Conservation (phyloP, 2,797 vertebrate genomes). For the Oryzias sinensis region DNA sequence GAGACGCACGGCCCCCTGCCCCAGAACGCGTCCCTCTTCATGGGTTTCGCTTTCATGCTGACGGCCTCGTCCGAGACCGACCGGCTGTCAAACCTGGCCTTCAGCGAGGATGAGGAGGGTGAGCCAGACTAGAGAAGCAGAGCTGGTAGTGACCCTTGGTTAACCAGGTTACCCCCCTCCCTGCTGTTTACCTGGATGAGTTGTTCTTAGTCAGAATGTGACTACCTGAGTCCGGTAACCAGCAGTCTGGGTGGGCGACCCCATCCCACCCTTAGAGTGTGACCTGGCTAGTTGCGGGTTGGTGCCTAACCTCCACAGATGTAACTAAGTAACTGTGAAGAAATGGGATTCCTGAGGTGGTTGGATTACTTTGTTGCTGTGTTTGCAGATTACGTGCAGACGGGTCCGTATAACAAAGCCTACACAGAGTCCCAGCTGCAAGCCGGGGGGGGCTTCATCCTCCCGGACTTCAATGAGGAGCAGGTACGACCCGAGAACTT, state of each 20-base stretch:
- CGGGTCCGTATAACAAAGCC: conserved; percentile 86
- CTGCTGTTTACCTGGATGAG: too few species aligned
- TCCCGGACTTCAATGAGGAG: conserved; percentile 93
- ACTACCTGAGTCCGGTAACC: too few species aligned
- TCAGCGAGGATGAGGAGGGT: conserved; percentile 78
- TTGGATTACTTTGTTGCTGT: background rate
- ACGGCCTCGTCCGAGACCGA: conserved; percentile 88
- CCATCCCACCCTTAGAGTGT: too few species aligned
- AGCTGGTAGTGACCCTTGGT: background rate
- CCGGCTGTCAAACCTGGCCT: conserved; percentile 75
- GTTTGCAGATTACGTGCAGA: conserved; percentile 82
- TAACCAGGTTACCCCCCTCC: too few species aligned
- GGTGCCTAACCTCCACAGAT: too few species aligned
- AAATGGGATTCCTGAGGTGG: too few species aligned
- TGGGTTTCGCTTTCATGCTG: conserved; percentile 95
- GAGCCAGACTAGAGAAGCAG: conserved; percentile 1
- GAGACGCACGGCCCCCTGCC: conserved; percentile 87
- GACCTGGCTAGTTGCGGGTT: too few species aligned
- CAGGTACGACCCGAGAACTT: conserved; percentile 76
- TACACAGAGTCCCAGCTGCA: conserved; percentile 89
- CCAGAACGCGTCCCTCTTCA: conserved; percentile 87
- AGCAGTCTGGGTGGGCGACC: too few species aligned
- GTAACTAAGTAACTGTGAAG: too few species aligned
- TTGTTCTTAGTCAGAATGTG: too few species aligned
- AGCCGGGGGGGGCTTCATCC: conserved; percentile 91